Base-by-base conservation (phyloP, 2,113 vertebrate genomes). In the Callipepla squamata region DNA sequence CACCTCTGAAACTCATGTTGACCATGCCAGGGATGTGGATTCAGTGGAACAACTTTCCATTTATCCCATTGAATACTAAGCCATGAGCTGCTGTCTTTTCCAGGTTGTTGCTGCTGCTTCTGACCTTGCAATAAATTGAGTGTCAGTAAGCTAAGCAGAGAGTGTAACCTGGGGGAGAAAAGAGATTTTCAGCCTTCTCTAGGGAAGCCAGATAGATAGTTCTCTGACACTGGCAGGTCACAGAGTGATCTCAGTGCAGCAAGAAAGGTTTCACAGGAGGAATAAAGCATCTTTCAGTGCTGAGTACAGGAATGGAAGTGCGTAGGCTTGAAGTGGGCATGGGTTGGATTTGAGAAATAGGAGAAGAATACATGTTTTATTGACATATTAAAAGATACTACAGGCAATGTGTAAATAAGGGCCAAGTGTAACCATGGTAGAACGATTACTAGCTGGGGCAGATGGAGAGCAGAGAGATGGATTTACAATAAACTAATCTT, bases 111-210 rank as follows among this genome's bases (percentile, higher is more conserved):
- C 48, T 84, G 58, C 55, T 69, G 34, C 61, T 93, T 66, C 91
- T 92, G 87, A 85, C 87, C 87, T 89, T 92, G 79, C 38, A 89
- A 85, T 87, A 93, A 91, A 91, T 87, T 67, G 32, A 42, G 50
- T 44, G 67, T 67, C 75, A 85, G 40, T 28, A 61, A 94, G 79
- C 76, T 62, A 87, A 87, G 50, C 63, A 90, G 45, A 78, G 40
- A 81, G 13, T 48, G 20, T 48, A 89, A 92, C 79, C 80, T 4
- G 25, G 88, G 62, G 62, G 53, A 89, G 26, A 68, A 65, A 83
- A 81, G 47, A 87, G 38, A 73, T 82, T 94, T 96, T 89, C 84
- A 87, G 36, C 5, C 40, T 82, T 32, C 53, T 93, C 85, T n/a
- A 83, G 85, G 63, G 89, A 93, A 91, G 67, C 1, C 63, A 87